Evolutionary conservation across 2,797 vertebrate species (phyloP).

Genomic region (Microctenopoma lineatum): DNA sequence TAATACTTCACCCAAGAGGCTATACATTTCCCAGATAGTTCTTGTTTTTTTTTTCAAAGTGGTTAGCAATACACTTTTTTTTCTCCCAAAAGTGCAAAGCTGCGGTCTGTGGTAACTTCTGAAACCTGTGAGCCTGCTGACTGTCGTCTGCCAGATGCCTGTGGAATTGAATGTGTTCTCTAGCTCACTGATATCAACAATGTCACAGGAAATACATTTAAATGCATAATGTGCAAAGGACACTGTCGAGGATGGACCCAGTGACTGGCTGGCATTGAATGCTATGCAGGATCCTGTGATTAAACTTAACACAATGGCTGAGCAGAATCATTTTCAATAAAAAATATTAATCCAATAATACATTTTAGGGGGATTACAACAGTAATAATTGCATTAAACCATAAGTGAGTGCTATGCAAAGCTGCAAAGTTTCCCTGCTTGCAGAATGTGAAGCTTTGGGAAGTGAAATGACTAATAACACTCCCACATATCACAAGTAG

Average conservation of each 20-base stretch:
- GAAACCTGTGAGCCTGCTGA: constrained; percentile 1
- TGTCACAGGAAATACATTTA: neutral
- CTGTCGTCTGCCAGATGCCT: constrained; percentile 3
- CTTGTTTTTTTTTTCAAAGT: neutral
- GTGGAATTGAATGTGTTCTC: neutral
- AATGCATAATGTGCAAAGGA: neutral
- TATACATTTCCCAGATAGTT: neutral
- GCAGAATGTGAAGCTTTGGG: neutral
- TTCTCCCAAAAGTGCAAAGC: neutral
- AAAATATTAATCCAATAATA: neutral
- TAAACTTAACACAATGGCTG: neutral
- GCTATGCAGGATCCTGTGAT: neutral
- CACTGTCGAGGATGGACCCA: neutral
- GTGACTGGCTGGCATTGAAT: neutral
- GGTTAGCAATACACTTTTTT: neutral
- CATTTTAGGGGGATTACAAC: neutral
- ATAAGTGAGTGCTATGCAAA: neutral
- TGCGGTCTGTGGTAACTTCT: constrained; percentile 37
- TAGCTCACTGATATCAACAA: neutral
- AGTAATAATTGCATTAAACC: neutral
- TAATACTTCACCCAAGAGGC: neutral
- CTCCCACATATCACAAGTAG: neutral
- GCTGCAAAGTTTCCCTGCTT: neutral
- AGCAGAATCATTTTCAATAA: neutral
- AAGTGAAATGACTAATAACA: constrained; percentile 12